These are phyloP conservation scores for Ornithoptera alexandrae DNA, from an alignment of 2,888 invertebrate genomes.

Conservation along the genomic window DNA sequence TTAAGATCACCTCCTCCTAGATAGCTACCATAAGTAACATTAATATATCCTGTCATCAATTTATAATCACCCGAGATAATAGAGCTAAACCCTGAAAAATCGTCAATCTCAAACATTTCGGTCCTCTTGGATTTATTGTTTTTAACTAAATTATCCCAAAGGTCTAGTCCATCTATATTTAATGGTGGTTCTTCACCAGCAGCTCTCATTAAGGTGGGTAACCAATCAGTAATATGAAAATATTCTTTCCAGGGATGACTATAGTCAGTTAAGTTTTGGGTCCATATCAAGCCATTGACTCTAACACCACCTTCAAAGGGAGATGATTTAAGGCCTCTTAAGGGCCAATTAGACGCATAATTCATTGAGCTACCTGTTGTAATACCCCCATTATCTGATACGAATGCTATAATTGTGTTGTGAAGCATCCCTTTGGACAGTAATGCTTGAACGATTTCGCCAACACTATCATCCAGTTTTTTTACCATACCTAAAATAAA, in stretches of 20 bases:
- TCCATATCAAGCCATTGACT: constrained; percentile 87
- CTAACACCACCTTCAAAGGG: constrained; percentile 92
- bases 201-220: constrained; percentile 84
- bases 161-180: constrained; percentile 59
- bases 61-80: constrained; percentile 58
- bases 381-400: constrained; percentile 93
- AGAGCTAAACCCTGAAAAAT: constrained; percentile 52
- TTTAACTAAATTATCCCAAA: constrained; percentile 58
- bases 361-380: constrained; percentile 85
- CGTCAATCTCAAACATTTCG: constrained; percentile 61
- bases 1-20: constrained; percentile 51
- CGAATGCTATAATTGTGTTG: constrained; percentile 91
- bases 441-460: constrained; percentile 85
- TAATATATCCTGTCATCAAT: constrained; percentile 52
- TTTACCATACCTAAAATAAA: constrained; percentile 87
- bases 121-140: constrained; percentile 51
- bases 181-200: constrained; percentile 49
- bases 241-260: constrained; percentile 76
- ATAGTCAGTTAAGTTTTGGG: constrained; percentile 44
- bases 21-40: constrained; percentile 42
- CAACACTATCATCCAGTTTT: constrained; percentile 91
- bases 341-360: constrained; percentile 88
- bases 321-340: constrained; percentile 87
- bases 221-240: constrained; percentile 89
- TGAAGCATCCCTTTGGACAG: constrained; percentile 84